Conservation (phyloP, 2,113 vertebrate species). For the Tragelaphus buxtoni region DNA sequence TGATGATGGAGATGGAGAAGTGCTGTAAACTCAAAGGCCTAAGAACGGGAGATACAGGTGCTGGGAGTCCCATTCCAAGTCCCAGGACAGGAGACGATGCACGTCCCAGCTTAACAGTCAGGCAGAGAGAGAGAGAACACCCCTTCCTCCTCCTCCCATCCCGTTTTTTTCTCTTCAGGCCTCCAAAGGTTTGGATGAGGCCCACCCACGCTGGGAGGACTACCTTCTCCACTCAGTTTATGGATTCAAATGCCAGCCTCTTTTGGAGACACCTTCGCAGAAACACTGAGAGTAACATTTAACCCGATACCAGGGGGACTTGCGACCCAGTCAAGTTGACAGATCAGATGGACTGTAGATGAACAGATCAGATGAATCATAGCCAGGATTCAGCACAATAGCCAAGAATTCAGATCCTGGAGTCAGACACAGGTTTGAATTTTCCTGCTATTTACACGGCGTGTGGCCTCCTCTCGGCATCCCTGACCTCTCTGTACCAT, state of each 20-base stretch:
- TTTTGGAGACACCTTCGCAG: background rate
- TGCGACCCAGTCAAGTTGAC: background rate
- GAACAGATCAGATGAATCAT: background rate
- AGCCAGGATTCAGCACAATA: background rate
- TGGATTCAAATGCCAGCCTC: background rate
- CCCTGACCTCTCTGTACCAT: background rate
- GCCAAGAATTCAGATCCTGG: background rate
- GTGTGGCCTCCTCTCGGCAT: background rate
- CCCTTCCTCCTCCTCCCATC: background rate
- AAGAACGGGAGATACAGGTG: background rate
- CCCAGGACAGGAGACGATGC: background rate
- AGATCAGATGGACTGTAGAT: background rate
- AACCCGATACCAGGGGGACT: background rate
- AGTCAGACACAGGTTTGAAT: background rate
- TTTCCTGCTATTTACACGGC: background rate
- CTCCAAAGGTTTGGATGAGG: too few species aligned
- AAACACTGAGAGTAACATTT: background rate
- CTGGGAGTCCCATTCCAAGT: background rate
- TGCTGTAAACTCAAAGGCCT: background rate
- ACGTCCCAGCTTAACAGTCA: background rate
- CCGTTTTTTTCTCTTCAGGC: background rate
- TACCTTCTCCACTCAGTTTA: background rate
- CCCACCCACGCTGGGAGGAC: background rate
- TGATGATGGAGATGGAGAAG: background rate
- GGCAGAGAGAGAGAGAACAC: background rate